These are phyloP conservation scores for Catocala fraxini DNA, from an alignment of 2,888 invertebrate species.

Conservation along the genomic window DNA sequence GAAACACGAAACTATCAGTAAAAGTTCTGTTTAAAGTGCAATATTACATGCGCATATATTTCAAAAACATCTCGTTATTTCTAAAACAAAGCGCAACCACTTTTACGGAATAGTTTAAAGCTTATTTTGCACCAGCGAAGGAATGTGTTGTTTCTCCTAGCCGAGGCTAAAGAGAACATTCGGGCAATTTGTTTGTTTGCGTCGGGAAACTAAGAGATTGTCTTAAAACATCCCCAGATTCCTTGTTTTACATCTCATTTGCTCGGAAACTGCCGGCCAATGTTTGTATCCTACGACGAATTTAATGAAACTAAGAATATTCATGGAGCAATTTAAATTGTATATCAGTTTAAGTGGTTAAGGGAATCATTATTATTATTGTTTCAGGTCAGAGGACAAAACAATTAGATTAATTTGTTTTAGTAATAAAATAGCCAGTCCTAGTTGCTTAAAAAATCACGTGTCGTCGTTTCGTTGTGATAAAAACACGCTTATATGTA, in stretches of 20 bases:
- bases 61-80: slow-evolving; percentile 11
- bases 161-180: slow-evolving; percentile 56
- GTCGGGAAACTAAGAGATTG: slow-evolving; percentile 63
- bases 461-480: no score
- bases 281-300: slow-evolving; percentile 42
- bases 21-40: slow-evolving; percentile 21
- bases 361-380: not conserved
- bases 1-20: slow-evolving; percentile 9
- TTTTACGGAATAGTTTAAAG: slow-evolving; percentile 48
- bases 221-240: slow-evolving; percentile 68
- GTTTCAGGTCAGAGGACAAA: not conserved
- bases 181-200: slow-evolving; percentile 71
- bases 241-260: slow-evolving; percentile 75
- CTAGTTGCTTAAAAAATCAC: no score
- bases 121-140: slow-evolving; percentile 43
- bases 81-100: slow-evolving; percentile 30
- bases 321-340: slow-evolving; percentile 43
- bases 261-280: slow-evolving; percentile 54
- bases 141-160: slow-evolving; percentile 52
- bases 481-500: no score
- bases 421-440: no score
- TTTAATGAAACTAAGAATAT: slow-evolving; percentile 49
- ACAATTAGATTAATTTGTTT: not conserved
- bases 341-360: slow-evolving; percentile 21
- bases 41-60: slow-evolving; percentile 14